Conservation (phyloP, 2,888 invertebrate genomes). For the Rhogogaster chlorosoma region DNA sequence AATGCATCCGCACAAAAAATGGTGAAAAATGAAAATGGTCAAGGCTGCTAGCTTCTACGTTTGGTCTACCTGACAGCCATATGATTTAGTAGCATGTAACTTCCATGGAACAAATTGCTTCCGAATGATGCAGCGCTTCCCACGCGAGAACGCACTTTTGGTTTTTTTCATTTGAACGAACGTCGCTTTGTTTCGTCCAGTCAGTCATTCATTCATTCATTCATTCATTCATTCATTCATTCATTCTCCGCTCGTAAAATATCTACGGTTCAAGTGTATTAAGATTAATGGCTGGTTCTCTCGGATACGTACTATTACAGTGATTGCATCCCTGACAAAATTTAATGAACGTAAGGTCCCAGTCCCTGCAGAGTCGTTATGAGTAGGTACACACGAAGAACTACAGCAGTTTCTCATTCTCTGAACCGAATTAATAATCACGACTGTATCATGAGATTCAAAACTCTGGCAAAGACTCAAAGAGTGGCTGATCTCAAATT, state of each 20-base stretch:
- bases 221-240: neutral
- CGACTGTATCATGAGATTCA: neutral
- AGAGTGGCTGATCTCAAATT: neutral
- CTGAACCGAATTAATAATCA: neutral
- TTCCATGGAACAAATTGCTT: constrained; percentile 27
- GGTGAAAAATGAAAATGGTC: neutral
- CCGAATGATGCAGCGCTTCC: neutral
- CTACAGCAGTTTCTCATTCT: neutral
- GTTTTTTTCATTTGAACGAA: neutral
- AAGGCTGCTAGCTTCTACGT: neutral
- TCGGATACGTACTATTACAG: constrained; percentile 20
- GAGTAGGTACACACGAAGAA: neutral
- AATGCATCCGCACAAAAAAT: neutral
- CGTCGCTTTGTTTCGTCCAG: constrained; percentile 6
- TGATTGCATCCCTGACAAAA: neutral
- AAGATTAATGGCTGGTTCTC: constrained; percentile 39
- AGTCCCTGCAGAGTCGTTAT: neutral
- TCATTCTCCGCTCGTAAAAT: constrained; percentile 36
- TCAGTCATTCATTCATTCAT: constrained; percentile 3
- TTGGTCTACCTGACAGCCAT: neutral
- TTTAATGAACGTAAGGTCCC: neutral
- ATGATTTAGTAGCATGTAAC: neutral
- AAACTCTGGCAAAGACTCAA: neutral
- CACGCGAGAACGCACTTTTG: neutral
- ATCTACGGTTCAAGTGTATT: constrained; percentile 37